Evolutionary conservation across 2,797 vertebrate species (phyloP).

Genomic region (Phyllotis vaccarum): DNA sequence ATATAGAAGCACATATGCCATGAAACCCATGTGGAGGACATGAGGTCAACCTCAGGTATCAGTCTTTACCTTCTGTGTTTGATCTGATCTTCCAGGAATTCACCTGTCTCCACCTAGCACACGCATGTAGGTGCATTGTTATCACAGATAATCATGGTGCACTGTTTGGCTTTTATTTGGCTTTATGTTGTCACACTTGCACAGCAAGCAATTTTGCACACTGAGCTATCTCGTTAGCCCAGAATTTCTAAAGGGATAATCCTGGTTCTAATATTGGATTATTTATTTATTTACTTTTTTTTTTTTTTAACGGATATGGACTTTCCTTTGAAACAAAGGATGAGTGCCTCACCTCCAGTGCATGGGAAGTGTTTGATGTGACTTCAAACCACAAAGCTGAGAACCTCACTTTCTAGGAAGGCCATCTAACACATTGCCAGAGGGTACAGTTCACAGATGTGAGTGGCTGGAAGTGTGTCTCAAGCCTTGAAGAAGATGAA

Average conservation of each 20-base stretch:
- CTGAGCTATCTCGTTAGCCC: neutral
- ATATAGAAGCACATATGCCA: neutral
- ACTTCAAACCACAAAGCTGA: neutral
- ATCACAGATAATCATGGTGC: neutral
- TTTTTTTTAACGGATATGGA: neutral
- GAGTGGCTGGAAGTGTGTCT: neutral
- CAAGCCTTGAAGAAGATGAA: neutral
- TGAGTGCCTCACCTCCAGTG: neutral
- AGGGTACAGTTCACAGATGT: neutral
- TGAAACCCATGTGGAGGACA: neutral
- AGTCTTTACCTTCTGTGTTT: too few relatives aligned
- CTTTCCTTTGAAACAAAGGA: neutral
- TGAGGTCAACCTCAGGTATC: neutral
- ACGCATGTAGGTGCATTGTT: neutral
- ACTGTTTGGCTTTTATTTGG: neutral
- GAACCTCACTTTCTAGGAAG: neutral
- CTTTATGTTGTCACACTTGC: neutral
- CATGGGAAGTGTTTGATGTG: neutral
- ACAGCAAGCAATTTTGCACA: neutral
- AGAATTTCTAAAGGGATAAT: neutral
- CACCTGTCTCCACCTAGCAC: neutral
- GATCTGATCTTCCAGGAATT: neutral
- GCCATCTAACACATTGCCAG: neutral
- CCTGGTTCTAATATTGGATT: neutral
- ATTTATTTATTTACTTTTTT: too few relatives aligned